phyloP scores from a whole-genome alignment of 1,140 invertebrate species.

The Aphelenchoides besseyi region DNA sequence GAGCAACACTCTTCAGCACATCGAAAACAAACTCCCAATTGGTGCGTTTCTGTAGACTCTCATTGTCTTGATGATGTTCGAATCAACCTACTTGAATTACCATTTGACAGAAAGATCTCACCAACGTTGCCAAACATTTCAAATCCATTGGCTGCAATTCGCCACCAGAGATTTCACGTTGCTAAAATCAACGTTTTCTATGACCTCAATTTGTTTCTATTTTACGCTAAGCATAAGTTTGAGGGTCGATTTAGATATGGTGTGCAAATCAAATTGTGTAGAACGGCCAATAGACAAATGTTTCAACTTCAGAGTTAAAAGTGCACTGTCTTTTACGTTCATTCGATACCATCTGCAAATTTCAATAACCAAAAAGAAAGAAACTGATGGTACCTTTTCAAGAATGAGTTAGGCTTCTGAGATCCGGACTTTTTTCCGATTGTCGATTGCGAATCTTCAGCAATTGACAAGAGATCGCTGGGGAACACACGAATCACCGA shows the following conservation, averaged over 20 bases:
- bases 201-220: not conserved
- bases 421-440: not conserved
- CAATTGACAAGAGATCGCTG: not conserved
- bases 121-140: constrained; percentile 5
- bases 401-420: not conserved
- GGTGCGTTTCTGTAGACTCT: not conserved
- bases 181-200: not conserved
- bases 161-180: not conserved
- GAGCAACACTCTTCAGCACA: not conserved
- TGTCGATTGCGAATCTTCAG: not conserved
- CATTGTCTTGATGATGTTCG: not conserved
- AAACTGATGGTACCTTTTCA: constrained; percentile 23
- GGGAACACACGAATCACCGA: not conserved
- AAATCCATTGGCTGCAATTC: not conserved
- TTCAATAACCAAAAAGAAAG: not conserved
- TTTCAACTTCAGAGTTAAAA: constrained; percentile 9
- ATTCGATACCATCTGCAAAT: constrained; percentile 1
- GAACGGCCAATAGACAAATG: constrained; percentile 7
- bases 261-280: not conserved
- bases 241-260: not conserved
- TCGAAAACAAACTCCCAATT: constrained; percentile 14
- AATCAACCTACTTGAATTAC: not conserved
- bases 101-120: not conserved
- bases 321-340: not conserved
- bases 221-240: constrained; percentile 13